Evolutionary conservation across 2,797 vertebrate genomes (phyloP), one percentile per base, ranked within the genome.

Genomic region (Masticophis lateralis): DNA sequence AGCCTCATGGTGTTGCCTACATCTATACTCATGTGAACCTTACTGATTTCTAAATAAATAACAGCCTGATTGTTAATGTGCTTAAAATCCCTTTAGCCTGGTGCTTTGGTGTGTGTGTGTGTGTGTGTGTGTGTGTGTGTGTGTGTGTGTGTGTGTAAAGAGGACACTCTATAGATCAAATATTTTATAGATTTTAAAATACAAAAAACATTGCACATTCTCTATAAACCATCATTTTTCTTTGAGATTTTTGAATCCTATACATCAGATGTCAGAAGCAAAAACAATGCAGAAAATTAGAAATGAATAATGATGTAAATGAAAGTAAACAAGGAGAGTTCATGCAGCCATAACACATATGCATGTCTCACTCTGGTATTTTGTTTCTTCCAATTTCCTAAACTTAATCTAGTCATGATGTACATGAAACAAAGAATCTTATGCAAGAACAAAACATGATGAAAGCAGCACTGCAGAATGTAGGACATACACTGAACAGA

Each of bases 1-100:
- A 91, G 69, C 32, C 56, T 56, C 47, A 91, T 27, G 2, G 28
- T n/a, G 59, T 28, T 87, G 10, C 53, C 66, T 32, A 56, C 22
- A 32, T 57, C 56, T 32, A 91, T 60, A 88, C 63, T 51, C 51
- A 63, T n/a, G 20, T 87, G 86, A 53, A 88, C 51, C 47, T 91
- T 59, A 88, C 13, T 69, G 14, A 69, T 94, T 69, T 60, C 83
- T 25, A 90, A 94, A 37, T 13, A 92, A 92, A 74, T 47, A 89
- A 63, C 14, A 53, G 4, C 57, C n/a, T 4, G 56, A 51, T 88
- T 87, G 28, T 61, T 32, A 88, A 88, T 83, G 0, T 43, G 5
- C 0, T 93, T 32, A 88, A 91, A 89, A 18, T 20, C 7, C 27
- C n/a, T 63, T 91, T 18, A 60, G 37, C 7, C 47, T 61, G 32